Evolutionary conservation across 2,113 vertebrate genomes (phyloP), one percentile per base, ranked within the genome.

Genomic region (Eublepharis macularius): DNA sequence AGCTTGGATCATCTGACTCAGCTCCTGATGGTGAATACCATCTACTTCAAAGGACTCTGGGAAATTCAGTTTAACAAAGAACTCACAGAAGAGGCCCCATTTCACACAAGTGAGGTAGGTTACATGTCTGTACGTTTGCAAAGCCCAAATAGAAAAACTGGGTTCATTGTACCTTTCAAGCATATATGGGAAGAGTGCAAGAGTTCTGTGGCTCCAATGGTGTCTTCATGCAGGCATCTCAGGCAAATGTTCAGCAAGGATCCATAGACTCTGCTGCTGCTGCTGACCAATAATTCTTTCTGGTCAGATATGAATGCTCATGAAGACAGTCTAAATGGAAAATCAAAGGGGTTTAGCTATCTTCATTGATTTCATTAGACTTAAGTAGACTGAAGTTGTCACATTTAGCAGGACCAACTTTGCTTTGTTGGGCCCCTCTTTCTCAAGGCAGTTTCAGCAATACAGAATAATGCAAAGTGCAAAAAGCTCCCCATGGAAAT

Each of bases 21-120:
- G n/a, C 86, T 99, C 89, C 96, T 97, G 84, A 90, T 98, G 78
- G 97, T 98, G 90, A 99, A 97, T 66, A 97, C 97, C 65, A 95
- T 99, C 83, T 98, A 98, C 95, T 99, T 99, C 93, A 98, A 98
- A 94, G 98, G 98, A 87, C 96, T 95, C 51, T 98, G 98, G 98
- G 92, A 87, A 90, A 92, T 90, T 54, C 93, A 91, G 81, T 99
- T 99, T 93, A 82, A 97, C 68, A 92, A 93, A 77, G 89, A 91
- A 66, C 84, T 97, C 26, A 98, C 98, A 1, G 87, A 95, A 86
- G 97, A 97, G 95, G 94, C 94, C 54, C 92, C 95, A 21, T 98
- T 99, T 86, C 94, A 95, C 81, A 63, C 97, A 76, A 96, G 91
- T 81, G 51, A 95, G 96, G 98, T 97, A 91, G 34, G 66, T 51